These are phyloP conservation scores for Brachionus asplanchnoidis DNA, from an alignment of 1,140 invertebrate genomes.

Conservation along the genomic window DNA sequence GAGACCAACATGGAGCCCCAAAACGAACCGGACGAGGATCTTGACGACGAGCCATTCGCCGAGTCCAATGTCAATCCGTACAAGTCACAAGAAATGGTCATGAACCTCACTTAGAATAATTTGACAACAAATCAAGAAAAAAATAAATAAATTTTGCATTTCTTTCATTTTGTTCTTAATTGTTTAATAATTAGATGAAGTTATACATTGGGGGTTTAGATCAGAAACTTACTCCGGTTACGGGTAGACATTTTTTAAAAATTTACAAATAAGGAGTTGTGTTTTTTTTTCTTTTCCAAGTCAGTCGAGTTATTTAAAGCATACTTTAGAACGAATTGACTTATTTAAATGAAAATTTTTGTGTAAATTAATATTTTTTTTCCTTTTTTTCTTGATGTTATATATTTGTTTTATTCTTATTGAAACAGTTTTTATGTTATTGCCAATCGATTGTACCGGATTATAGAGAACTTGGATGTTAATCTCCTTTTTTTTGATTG, in stretches of 20 bases:
- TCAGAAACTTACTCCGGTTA: neutral
- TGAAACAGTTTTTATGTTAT: neutral
- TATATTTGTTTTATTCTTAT: neutral
- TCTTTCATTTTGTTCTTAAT: neutral
- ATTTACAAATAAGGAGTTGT: neutral
- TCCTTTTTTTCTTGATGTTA: neutral
- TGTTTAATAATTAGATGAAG: neutral
- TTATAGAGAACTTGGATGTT: neutral
- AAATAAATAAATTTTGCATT: constrained; percentile 10
- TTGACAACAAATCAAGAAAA: neutral
- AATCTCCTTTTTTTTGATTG: neutral
- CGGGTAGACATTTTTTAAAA: neutral
- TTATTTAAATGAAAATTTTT: neutral
- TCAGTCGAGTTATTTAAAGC: neutral
- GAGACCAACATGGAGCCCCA: neutral
- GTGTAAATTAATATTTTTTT: neutral
- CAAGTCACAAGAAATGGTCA: constrained; percentile 10
- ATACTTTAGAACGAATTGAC: neutral
- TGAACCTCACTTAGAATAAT: neutral
- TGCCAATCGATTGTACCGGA: neutral
- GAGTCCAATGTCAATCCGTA: neutral
- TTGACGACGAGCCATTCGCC: neutral
- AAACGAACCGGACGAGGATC: neutral
- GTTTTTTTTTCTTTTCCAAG: neutral
- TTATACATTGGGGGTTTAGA: neutral